These are phyloP conservation scores for Protaetia brevitarsis DNA, from an alignment of 1,140 invertebrate genomes.

Conservation along the genomic window DNA sequence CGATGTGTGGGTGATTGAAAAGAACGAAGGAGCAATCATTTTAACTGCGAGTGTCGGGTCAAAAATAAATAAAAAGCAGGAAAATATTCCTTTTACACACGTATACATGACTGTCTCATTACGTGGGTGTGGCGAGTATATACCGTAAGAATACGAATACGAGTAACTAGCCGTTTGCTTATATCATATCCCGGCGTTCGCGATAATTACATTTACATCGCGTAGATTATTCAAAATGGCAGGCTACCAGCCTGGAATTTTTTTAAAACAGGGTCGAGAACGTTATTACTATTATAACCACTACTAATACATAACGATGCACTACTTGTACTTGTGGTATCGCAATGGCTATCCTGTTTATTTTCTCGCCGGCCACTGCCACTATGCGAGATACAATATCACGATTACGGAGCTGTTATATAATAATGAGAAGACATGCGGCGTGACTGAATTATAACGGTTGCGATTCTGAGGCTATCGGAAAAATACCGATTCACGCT, in stretches of 20 bases:
- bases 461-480: neutral
- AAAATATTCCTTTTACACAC: no score
- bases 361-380: slow-evolving; percentile 2
- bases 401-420: slow-evolving; percentile 6
- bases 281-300: slow-evolving; percentile 14
- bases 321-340: neutral
- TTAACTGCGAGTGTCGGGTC: no score
- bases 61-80: no score
- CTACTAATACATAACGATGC: neutral
- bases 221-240: slow-evolving; percentile 7
- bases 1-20: no score
- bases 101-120: neutral
- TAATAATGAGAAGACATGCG: slow-evolving; percentile 12
- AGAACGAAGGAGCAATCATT: no score
- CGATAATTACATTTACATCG: neutral
- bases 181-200: neutral
- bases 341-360: no score
- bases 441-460: slow-evolving; percentile 4
- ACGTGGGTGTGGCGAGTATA: neutral
- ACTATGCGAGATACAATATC: neutral
- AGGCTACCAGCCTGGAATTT: neutral
- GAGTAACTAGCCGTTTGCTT: neutral
- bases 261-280: neutral
- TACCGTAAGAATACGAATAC: no score
- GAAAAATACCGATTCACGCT: neutral